Base-by-base conservation (phyloP, 2,113 vertebrate species). In the Sprattus sprattus region DNA sequence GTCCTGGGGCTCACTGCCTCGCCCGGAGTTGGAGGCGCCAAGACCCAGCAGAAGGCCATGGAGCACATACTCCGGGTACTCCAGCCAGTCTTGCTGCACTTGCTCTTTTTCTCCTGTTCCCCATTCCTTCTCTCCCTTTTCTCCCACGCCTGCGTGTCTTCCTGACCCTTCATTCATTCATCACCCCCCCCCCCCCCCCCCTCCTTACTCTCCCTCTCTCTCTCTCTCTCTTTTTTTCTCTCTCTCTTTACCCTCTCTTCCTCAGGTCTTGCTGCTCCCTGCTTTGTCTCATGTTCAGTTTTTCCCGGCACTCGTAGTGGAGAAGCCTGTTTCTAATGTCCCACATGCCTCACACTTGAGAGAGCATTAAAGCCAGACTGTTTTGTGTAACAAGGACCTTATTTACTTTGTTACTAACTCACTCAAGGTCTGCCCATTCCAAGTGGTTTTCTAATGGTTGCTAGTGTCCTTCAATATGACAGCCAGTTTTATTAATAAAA, bases 1-100 rank as follows among this genome's bases (percentile, higher is more conserved):
- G 96, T 99, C 81, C 91, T 99, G 78, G 98, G 97, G 87, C 94
- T 99, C 82, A 99, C 98, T 39, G 98, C 97, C 45, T 98, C 98
- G 32, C 98, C 97, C 0, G 98, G 98, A 46, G 97, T 99, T 0
- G 98, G 97, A 60, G 94, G 92, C 9, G 98, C 98, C 87, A 97
- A 85, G 0, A 94, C 95, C n/a, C 64, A 71, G 64, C 64, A 71
- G 64, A 71, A 71, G 64, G 64, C 64, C 8, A 25, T 32, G 64
- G 64, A 71, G 64, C 64, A 71, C 64, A 71, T 71, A 32, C 64
- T 71, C n/a, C 9, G 15, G 64, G 64, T 71, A 2, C n/a, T 4
- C 50, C 52, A 13, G 2, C 54, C 54, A 1, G 4, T 11, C 54
- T 57, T 20, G 18, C 54, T 22, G 6, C 6, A 20, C 54, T 60